These are phyloP conservation scores for Spisula solida DNA, from an alignment of 2,888 invertebrate species.

Conservation along the genomic window DNA sequence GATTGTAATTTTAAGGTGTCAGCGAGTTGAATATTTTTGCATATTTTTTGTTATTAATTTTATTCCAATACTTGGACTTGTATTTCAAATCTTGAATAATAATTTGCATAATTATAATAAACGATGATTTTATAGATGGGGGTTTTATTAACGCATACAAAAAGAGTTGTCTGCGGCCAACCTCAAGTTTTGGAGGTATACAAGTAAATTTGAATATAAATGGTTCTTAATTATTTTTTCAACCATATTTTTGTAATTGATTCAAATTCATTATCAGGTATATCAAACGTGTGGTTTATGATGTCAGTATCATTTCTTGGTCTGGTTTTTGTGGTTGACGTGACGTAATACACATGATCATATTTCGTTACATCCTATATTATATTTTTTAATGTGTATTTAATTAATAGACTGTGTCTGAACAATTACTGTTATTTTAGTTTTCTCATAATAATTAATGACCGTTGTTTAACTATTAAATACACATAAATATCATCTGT, in stretches of 20 bases:
- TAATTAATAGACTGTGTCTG: neutral
- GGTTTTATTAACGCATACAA: neutral
- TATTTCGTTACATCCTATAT: neutral
- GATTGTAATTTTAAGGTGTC: no score
- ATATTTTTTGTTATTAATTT: no score
- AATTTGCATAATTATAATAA: slow-evolving; percentile 1
- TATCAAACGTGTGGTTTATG: neutral
- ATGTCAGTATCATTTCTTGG: neutral
- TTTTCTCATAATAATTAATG: slow-evolving; percentile 15
- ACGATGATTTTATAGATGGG: neutral
- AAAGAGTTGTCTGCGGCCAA: neutral
- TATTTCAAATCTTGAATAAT: neutral
- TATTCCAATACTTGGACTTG: neutral
- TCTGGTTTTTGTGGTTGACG: neutral
- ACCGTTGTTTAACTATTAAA: neutral
- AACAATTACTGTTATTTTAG: neutral
- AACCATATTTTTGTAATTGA: neutral
- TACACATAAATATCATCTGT: neutral
- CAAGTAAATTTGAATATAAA: slow-evolving; percentile 7
- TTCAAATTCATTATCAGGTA: neutral
- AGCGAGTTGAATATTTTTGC: no score
- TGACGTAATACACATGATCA: slow-evolving; percentile 8
- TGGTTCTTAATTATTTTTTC: slow-evolving; percentile 8
- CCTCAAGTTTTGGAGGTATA: neutral
- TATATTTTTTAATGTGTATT: neutral